Evolutionary conservation across 2,113 vertebrate species (phyloP), one percentile per base, ranked within the genome.

Genomic region (Sclerurus mexicanus): DNA sequence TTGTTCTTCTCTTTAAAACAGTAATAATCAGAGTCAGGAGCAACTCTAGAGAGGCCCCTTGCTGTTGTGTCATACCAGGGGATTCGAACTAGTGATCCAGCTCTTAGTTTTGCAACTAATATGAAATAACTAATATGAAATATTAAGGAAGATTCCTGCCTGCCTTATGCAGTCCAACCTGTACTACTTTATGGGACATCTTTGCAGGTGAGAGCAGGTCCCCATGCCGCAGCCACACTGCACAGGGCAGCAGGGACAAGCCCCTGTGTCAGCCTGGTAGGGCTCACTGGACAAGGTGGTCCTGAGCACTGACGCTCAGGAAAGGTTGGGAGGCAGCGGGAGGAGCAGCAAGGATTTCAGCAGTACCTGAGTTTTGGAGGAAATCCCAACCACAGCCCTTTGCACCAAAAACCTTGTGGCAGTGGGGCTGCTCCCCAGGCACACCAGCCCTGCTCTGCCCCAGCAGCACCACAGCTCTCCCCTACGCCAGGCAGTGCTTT

Each of bases 401-500:
- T 10, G n/a, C 30, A 82, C 55, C 39, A 90, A 44, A 49, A 58
- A 6, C 20, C 15, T 50, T 14, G 23, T 1, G 0, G 22, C 23
- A 24, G 14, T 0, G 2, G 52, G 37, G 56, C 31, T 47, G 39
- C 12, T 39, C 27, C 49, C 12, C 0, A 1, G 37, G 53, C 42
- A 47, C 1, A 1, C 16, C 62, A 74, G 31, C 49, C 22, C 52
- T 23, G 47, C 64, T 59, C 50, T 14, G 31, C 31, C 53, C 42
- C 52, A 62, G 72, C 24, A 69, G 71, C 3, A 0, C 40, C 7
- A 1, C 21, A 14, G 33, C 55, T 27, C 55, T 64, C 17, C 56
- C 47, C 56, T 8, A 3, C 0, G 2, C 58, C 0, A 0, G 25
- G 52, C 40, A 47, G 9, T 1, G 18, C 78, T 87, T 68, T 89